Base-by-base conservation (phyloP, 2,797 vertebrate genomes). In the Oreonectes daqikongensis region DNA sequence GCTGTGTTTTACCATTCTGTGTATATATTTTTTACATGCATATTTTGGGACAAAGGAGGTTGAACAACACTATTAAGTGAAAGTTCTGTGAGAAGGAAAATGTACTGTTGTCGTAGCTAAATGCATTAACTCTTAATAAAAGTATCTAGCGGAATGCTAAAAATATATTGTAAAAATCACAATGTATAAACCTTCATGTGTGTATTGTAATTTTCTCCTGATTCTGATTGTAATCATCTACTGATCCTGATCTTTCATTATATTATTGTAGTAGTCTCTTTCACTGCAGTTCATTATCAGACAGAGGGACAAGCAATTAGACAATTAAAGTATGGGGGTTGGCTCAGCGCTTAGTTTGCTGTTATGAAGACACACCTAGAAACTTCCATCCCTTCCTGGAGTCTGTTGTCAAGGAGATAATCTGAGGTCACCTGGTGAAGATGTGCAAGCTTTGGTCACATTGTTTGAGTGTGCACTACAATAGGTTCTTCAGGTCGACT, bases 331-430 rank as follows among this genome's bases (percentile, higher is more conserved):
- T 63, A 52, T 50, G 74, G 80, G 80, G 32, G 70, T 71, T 78
- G 79, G 66, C 79, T 79, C 73, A 40, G n/a, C 73, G 44, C 35
- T 80, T 63, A 57, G 67, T 64, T 81, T 80, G 80, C 84, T 52
- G 61, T 59, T 74, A 72, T 63, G 78, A 79, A 83, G 79, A 69
- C 20, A 55, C 18, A 52, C 81, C 84, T 78, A 80, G 82, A 82
- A 83, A 79, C 81, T 69, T 46, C 53, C 69, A 46, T 77, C 77
- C 48, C 74, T 66, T 78, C 46, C 52, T 61, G 44, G 63, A 78
- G 57, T 79, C 72, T 79, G 82, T 88, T 81, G 55, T 80, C 69
- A 80, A 64, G 81, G 84, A 72, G 66, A 86, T 78, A 20, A 74
- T 65, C 20, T 42, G 22, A 46, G 75, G 67, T 82, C 74, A 83